Conservation (phyloP, 2,888 invertebrate species). For the Mylabris sibirica region DNA sequence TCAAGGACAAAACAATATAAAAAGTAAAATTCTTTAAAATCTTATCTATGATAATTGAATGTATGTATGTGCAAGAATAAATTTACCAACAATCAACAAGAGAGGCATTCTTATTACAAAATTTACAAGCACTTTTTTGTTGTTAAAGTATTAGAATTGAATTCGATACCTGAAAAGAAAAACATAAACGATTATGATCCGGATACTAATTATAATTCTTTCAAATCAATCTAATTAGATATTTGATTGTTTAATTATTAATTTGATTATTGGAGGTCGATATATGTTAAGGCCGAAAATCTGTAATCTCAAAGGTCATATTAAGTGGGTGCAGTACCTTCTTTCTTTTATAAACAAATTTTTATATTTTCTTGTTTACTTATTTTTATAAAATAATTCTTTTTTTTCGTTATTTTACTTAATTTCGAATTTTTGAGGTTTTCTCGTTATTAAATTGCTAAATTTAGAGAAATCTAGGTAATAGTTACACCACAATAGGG, state of each 20-base stretch:
- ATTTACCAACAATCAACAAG: neutral
- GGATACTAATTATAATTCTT: neutral
- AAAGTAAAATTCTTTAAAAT: neutral
- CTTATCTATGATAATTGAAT: conserved; percentile 10
- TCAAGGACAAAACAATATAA: neutral
- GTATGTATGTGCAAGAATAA: neutral
- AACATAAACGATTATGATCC: too few relatives aligned
- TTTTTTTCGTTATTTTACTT: neutral
- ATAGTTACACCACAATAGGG: neutral
- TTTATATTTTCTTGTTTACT: neutral
- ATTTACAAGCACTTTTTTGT: too few relatives aligned
- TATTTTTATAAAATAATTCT: neutral
- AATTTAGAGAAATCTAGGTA: conserved; percentile 7
- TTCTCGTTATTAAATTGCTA: neutral
- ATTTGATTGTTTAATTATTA: neutral
- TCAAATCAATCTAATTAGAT: neutral
- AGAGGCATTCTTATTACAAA: neutral
- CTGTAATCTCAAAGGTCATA: neutral
- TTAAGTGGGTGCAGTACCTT: conserved; percentile 3
- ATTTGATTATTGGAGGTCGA: conserved; percentile 2
- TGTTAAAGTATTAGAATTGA: too few relatives aligned
- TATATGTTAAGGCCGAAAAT: neutral
- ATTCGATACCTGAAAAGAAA: too few relatives aligned
- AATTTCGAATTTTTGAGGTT: conserved; percentile 9
- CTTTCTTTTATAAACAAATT: neutral